Evolutionary conservation across 2,888 invertebrate species (phyloP), one percentile per base, ranked within the genome.

Genomic region (Lapara coniferarum): DNA sequence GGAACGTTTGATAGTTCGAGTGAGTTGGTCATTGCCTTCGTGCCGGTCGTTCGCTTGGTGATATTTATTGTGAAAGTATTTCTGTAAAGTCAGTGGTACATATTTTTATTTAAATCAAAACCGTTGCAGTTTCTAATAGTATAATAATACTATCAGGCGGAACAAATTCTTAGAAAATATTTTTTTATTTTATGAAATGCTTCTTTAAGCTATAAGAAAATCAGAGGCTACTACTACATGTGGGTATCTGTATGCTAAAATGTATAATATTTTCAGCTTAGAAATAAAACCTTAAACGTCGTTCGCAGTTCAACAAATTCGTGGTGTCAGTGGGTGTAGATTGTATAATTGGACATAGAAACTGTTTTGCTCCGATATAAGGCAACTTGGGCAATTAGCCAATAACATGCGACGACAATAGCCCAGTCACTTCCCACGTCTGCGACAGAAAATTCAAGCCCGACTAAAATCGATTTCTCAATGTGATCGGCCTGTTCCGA

Each of bases 311-410:
- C 12, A 49, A 46, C 46, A 49, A 63, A 49, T 49, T 46, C 19
- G 49, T 46, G 19, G 19, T 6, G 46, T 10, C 16, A 52, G 81
- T 83, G 80, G 84, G 84, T 73, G 80, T 70, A 79, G 81, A 83
- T 81, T 79, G 80, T 80, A 81, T 83, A 85, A 86, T 84, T 80
- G 78, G 69, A 70, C 69, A 75, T 74, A 76, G 77, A 80, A 75
- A 77, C 74, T 75, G 78, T 82, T 79, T 73, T 71, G 69, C 70
- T 70, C 44, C 59, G 57, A 71, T 71, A 73, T 74, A 71, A 74
- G 71, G 70, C 73, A 81, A 79, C 73, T 71, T 73, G 71, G 71
- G 75, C 81, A 82, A 84, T 87, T 87, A 87, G 81, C 80, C 74
- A 78, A 78, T 81, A 78, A 80, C 63, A 63, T 63, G 49, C 63